Base-by-base conservation (phyloP, 2,888 invertebrate species). In the Drosophila testacea region DNA sequence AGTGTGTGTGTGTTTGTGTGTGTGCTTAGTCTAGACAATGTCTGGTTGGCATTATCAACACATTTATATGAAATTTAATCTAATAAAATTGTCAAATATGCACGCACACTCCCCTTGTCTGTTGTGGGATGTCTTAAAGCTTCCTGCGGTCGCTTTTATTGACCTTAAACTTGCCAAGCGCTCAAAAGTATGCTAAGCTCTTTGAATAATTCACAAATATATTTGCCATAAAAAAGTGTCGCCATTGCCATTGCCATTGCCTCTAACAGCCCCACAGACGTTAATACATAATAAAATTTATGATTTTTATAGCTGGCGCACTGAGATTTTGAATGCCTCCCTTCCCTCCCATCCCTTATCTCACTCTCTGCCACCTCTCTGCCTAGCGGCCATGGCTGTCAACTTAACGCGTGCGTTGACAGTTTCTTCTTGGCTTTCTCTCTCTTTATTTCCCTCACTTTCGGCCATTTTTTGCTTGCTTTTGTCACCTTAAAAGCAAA, bases 41-140 rank as follows among this genome's bases (percentile, higher is more conserved):
- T 82, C 82, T 82, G 82, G 67, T 67, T 80, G 62, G 62, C 82
- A 80, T 84, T 82, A 84, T 84, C 82, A 82, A 69, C 82, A 82
- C 84, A 84, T 82, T 84, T 84, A 75, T 82, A 75, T 84, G 73
- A 82, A 82, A 84, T 80, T 75, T 82, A 75, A 82, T 82, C 80
- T 82, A 79, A 81, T 81, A 64, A 81, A 74, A 79, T 82, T 79
- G 82, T 77, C 82, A 81, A 81, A 79, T 82, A 79, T 79, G 69
- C 79, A 77, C 65, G 69, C 79, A 63, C 62, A 50, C 11, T 39
- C 13, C 13, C 9, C 38, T 3, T 28, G 30, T 38, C 50, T 56
- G n/a, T 46, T 46, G 0, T 36, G 27, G n/a, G 10, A 9, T 4
- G 48, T 2, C 55, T 70, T 73, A 65, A 80, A 76, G 77, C 7